Evolutionary conservation across 2,797 vertebrate genomes (phyloP).

Genomic region (Semotilus atromaculatus): DNA sequence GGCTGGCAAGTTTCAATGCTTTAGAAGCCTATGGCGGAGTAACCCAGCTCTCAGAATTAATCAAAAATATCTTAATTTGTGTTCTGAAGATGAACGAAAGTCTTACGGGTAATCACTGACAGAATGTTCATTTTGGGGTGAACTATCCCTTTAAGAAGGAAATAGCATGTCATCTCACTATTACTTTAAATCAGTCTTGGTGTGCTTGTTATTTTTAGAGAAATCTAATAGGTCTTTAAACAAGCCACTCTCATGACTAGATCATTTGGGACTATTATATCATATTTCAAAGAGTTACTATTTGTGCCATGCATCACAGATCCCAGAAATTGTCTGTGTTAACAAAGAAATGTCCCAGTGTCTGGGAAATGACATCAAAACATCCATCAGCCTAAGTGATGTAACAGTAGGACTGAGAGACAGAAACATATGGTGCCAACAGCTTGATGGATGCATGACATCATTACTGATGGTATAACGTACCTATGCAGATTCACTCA

Average conservation of each 20-base stretch:
- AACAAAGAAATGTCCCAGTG: background rate
- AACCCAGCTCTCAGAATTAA: no score
- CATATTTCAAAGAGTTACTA: conserved; percentile 2
- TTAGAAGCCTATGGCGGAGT: no score
- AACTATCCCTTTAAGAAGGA: no score
- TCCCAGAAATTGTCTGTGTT: conserved; percentile 4
- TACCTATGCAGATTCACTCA: conserved; percentile 17
- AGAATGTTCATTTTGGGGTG: no score
- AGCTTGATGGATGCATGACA: conserved; percentile 42
- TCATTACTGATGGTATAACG: conserved; percentile 38
- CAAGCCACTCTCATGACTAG: background rate
- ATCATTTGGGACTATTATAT: background rate
- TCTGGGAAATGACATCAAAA: conserved; percentile 29
- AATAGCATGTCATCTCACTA: background rate
- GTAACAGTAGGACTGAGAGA: conserved; percentile 8
- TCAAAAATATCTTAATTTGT: no score
- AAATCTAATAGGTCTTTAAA: background rate
- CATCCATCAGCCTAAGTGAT: conserved; percentile 36
- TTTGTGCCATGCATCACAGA: conserved; percentile 1
- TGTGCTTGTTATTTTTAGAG: background rate
- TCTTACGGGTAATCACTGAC: no score
- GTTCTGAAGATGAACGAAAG: no score
- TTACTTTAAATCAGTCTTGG: background rate
- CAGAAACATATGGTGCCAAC: conserved; percentile 37
- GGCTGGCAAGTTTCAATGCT: no score